Conservation (phyloP, 2,888 invertebrate genomes). For the Epinotia nisella region DNA sequence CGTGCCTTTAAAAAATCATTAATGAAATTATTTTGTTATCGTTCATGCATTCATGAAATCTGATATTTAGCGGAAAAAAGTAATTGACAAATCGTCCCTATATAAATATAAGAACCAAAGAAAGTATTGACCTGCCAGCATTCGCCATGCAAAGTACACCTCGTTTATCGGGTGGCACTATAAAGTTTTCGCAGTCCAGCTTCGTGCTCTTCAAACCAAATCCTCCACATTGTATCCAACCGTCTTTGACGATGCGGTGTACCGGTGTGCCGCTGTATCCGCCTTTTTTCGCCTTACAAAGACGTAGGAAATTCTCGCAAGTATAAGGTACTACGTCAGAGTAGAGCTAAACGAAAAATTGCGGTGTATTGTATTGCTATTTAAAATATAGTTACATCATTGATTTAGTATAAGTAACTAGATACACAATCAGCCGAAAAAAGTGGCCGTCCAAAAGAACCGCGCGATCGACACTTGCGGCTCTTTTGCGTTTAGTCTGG, state of each 20-base stretch:
- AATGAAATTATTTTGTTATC: background rate
- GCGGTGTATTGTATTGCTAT: background rate
- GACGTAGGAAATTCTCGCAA: constrained; percentile 84
- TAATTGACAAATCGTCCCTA: background rate
- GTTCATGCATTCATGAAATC: background rate
- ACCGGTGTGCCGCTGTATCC: constrained; percentile 85
- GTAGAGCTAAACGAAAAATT: constrained; percentile 78
- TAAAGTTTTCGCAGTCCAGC: constrained; percentile 88
- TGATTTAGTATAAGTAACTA: too few species aligned
- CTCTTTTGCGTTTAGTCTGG: too few species aligned
- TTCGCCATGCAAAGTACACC: constrained; percentile 91
- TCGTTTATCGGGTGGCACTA: constrained; percentile 86
- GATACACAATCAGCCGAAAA: too few species aligned
- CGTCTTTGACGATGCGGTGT: constrained; percentile 87
- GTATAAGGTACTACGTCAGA: constrained; percentile 84
- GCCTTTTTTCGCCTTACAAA: constrained; percentile 74
- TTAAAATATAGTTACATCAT: background rate
- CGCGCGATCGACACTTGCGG: too few species aligned
- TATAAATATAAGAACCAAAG: background rate
- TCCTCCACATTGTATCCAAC: constrained; percentile 90
- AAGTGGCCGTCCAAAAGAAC: too few species aligned
- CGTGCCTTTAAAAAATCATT: constrained; percentile 73
- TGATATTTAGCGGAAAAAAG: background rate
- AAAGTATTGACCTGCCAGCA: constrained; percentile 76
- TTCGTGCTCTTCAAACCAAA: constrained; percentile 68